Percentiles rank a stretch among this genome's conserved stretches.
These are phyloP conservation scores for Oophaga sylvatica DNA, from an alignment of 2,797 vertebrate genomes.

Conservation along the genomic window DNA sequence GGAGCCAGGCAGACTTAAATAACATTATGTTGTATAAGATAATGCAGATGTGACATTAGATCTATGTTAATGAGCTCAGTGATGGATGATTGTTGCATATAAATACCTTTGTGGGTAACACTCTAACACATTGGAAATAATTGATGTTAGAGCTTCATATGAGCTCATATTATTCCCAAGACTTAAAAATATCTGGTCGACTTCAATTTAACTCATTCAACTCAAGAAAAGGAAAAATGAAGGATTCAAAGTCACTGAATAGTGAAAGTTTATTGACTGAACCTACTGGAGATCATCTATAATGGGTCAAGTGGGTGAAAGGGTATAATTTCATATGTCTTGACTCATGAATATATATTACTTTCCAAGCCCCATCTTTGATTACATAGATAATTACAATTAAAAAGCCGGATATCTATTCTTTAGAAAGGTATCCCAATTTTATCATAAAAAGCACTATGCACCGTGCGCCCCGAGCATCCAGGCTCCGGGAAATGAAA, in stretches of 20 bases:
- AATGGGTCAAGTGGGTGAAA: background rate
- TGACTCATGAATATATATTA: background rate
- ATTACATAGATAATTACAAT: background rate
- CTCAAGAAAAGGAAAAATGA: background rate
- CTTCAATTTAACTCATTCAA: background rate
- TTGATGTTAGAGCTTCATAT: conserved; percentile 11
- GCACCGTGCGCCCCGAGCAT: background rate
- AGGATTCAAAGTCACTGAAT: background rate
- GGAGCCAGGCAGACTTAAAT: conserved; percentile 27
- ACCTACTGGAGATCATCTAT: background rate
- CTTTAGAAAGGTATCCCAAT: background rate
- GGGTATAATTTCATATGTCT: background rate
- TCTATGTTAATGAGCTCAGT: conserved; percentile 45
- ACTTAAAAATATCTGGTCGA: conserved; percentile 3
- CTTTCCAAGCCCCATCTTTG: background rate
- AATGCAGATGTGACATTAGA: conserved; percentile 51
- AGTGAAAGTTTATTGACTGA: background rate
- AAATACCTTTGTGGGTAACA: conserved; percentile 36
- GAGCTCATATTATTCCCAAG: background rate
- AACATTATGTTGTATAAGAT: conserved; percentile 36
- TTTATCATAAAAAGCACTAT: background rate
- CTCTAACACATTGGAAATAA: conserved; percentile 32
- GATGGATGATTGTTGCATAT: conserved; percentile 48
- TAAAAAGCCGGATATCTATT: background rate
- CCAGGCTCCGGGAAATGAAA: conserved; percentile 31